Percentiles rank a stretch among this genome's conserved stretches.
These are phyloP conservation scores for Eupsilia transversa DNA, from an alignment of 2,888 invertebrate genomes.

Conservation along the genomic window DNA sequence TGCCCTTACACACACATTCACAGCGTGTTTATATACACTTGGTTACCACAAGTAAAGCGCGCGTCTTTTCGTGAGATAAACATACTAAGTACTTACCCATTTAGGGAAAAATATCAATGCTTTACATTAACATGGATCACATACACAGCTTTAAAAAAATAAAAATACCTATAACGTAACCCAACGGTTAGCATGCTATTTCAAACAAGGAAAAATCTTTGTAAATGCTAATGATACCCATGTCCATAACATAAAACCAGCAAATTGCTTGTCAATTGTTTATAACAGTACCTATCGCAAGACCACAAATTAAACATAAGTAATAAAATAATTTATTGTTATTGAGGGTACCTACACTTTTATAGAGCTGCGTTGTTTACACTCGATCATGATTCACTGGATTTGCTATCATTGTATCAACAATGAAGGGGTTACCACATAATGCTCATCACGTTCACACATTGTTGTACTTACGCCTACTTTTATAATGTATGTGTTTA, in stretches of 20 bases:
- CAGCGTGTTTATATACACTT: too few species aligned
- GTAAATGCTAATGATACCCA: background rate
- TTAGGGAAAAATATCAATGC: too few species aligned
- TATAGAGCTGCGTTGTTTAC: background rate
- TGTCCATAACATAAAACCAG: background rate
- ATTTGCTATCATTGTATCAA: background rate
- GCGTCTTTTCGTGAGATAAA: too few species aligned
- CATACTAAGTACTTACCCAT: too few species aligned
- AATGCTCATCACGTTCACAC: too few species aligned
- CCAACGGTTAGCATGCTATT: background rate
- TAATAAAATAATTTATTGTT: background rate
- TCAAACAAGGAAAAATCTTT: background rate
- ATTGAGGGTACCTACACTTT: background rate
- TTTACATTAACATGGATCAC: background rate
- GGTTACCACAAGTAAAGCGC: too few species aligned
- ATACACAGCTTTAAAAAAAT: background rate
- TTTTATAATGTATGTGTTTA: too few species aligned
- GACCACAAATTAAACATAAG: background rate
- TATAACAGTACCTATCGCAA: background rate
- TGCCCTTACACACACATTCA: too few species aligned
- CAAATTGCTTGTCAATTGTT: background rate
- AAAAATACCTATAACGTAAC: background rate
- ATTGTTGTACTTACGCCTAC: too few species aligned
- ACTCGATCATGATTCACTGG: background rate
- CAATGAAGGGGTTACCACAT: too few species aligned